A percentile compares a stretch with the other conserved stretches of the same genome.
Evolutionary conservation across 2,113 vertebrate species (phyloP).

Genomic region (Heterochromis multidens): DNA sequence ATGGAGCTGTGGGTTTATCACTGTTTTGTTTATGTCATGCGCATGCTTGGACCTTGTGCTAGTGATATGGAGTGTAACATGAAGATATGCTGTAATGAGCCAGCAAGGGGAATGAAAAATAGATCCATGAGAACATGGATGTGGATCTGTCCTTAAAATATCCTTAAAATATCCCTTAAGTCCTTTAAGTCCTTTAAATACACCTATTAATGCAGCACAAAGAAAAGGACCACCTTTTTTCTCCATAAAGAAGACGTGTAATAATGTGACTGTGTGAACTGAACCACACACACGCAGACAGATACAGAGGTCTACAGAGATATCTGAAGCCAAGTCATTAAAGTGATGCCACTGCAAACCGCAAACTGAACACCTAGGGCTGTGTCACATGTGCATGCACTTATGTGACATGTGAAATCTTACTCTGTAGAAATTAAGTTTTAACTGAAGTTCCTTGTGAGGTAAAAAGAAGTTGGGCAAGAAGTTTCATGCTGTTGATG

Average conservation of each 20-base stretch:
- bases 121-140: not conserved
- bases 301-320: not conserved
- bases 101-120: not conserved
- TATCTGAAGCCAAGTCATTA: not conserved
- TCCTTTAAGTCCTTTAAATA: too few relatives aligned
- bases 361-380: not conserved
- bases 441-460: not conserved
- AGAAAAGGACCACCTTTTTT: not conserved
- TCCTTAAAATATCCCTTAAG: too few relatives aligned
- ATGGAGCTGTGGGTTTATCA: not conserved
- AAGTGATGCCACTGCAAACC: not conserved
- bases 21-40: not conserved
- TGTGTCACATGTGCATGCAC: not conserved
- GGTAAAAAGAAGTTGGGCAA: not conserved
- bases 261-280: not conserved
- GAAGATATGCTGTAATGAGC: not conserved
- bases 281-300: not conserved
- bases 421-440: not conserved
- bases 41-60: not conserved
- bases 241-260: not conserved
- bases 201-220: too few relatives aligned
- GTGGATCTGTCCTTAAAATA: not conserved
- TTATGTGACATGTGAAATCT: not conserved
- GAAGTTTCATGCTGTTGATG: not conserved
- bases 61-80: not conserved